Evolutionary conservation across 2,113 vertebrate species (phyloP).

Genomic region (Chrysochloris asiatica): DNA sequence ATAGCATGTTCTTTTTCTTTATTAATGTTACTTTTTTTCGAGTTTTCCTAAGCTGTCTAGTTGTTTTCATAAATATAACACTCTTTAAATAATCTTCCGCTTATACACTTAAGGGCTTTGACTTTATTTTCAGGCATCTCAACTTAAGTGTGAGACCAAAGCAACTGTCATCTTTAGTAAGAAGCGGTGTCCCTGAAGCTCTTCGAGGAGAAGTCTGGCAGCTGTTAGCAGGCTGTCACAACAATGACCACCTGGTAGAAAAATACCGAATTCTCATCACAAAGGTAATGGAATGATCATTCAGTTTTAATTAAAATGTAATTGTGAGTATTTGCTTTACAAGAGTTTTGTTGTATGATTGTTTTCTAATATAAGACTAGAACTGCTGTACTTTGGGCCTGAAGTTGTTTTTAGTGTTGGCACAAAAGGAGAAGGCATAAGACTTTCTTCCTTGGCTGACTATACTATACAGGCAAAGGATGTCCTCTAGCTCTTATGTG

Average conservation of each 20-base stretch:
- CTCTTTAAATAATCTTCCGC: not conserved
- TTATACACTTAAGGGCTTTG: constrained; percentile 6
- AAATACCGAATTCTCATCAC: constrained; percentile 99
- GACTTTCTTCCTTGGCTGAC: constrained; percentile 15
- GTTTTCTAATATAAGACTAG: constrained; percentile 22
- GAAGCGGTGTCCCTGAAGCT: constrained; percentile 96
- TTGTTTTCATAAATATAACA: constrained; percentile 51
- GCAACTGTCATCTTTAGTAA: constrained; percentile 92
- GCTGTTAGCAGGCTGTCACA: constrained; percentile 97
- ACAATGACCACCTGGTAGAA: constrained; percentile 97
- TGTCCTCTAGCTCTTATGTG: not conserved
- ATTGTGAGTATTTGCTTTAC: not conserved
- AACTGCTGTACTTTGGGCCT: not conserved
- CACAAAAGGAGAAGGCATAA: not conserved
- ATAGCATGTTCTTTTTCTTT: not conserved
- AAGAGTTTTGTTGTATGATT: constrained; percentile 13
- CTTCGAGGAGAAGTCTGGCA: constrained; percentile 99
- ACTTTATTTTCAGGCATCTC: constrained; percentile 90
- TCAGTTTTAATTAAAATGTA: not conserved
- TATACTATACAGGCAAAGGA: not conserved
- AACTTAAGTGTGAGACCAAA: constrained; percentile 95
- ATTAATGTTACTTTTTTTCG: not conserved
- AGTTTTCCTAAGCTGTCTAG: constrained; percentile 36
- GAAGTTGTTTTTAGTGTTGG: not conserved
- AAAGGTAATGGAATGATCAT: constrained; percentile 87